Evolutionary conservation across 2,113 vertebrate genomes (phyloP).

Genomic region (Pyxicephalus adspersus): DNA sequence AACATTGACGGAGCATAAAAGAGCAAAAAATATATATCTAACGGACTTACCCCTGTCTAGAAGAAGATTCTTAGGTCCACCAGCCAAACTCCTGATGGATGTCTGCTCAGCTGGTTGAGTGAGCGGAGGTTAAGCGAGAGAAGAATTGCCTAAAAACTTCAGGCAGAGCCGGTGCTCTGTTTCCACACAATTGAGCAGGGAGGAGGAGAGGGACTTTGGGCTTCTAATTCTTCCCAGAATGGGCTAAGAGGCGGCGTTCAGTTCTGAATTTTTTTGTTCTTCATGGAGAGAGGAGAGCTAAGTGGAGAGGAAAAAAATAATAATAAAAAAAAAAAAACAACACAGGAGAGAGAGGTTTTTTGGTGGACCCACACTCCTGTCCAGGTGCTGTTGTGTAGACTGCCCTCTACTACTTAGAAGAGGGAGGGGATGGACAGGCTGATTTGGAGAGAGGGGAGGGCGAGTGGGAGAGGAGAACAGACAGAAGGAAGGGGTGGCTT

Average conservation of each 20-base stretch:
- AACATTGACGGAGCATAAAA: no score
- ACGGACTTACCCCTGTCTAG: slow-evolving; percentile 47
- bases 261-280: slow-evolving; percentile 29
- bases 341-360: background rate
- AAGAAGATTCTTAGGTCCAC: slow-evolving; percentile 40
- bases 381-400: slow-evolving; percentile 45
- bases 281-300: slow-evolving; percentile 29
- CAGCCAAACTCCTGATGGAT: slow-evolving; percentile 8
- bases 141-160: background rate
- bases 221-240: background rate
- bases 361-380: slow-evolving; percentile 25
- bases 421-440: slow-evolving; percentile 44
- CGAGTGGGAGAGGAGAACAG: slow-evolving; percentile 39
- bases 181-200: slow-evolving; percentile 44
- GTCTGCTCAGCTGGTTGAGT: slow-evolving; percentile 13
- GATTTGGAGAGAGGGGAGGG: slow-evolving; percentile 40
- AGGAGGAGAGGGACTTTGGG: background rate
- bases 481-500: slow-evolving; percentile 50
- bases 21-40: background rate
- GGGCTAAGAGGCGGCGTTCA: slow-evolving; percentile 22
- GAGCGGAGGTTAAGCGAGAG: background rate
- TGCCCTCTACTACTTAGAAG: slow-evolving; percentile 36
- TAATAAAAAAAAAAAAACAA: background rate
- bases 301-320: background rate
- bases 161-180: slow-evolving; percentile 5